phyloP scores from a whole-genome alignment of 2,113 vertebrate genomes.

The Vanacampus margaritifer region DNA sequence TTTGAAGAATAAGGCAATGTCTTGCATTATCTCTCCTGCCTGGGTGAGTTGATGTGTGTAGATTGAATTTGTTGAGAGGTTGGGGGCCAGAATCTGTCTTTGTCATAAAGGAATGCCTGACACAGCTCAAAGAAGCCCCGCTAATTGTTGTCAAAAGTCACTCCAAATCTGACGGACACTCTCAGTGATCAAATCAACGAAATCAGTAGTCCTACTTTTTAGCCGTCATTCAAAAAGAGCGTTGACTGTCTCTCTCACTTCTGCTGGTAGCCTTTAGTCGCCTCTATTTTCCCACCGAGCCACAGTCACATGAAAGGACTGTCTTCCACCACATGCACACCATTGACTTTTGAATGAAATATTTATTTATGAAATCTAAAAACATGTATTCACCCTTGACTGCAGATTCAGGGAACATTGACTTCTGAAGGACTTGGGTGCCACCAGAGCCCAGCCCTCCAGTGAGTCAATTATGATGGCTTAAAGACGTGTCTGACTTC shows the following conservation, averaged over 20 bases:
- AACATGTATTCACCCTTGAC: conserved; percentile 77
- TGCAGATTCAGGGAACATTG: conserved; percentile 68
- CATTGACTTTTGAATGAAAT: conserved; percentile 76
- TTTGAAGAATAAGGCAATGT: conserved; percentile 1
- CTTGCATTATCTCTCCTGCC: conserved; percentile 22
- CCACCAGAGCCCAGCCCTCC: conserved; percentile 67
- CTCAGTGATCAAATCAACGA: conserved; percentile 37
- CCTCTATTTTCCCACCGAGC: conserved; percentile 54
- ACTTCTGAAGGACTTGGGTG: conserved; percentile 70
- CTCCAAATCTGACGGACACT: conserved; percentile 52
- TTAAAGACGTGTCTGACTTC: conserved; percentile 64
- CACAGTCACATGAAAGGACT: conserved; percentile 67
- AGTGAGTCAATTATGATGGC: conserved; percentile 75
- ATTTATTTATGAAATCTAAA: conserved; percentile 78
- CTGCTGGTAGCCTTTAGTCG: conserved; percentile 56
- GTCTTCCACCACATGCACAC: conserved; percentile 50
- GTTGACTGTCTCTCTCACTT: conserved; percentile 39
- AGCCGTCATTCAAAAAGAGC: conserved; percentile 50
- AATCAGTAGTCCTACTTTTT: conserved; percentile 35
- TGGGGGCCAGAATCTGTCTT: conserved; percentile 33
- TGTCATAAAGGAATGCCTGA: conserved; percentile 54
- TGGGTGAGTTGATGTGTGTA: conserved; percentile 33
- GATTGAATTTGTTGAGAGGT: conserved; percentile 42
- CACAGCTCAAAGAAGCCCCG: conserved; percentile 46
- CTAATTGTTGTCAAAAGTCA: conserved; percentile 74